Conservation (phyloP, 2,888 invertebrate genomes). For the Leptothorax acervorum region DNA sequence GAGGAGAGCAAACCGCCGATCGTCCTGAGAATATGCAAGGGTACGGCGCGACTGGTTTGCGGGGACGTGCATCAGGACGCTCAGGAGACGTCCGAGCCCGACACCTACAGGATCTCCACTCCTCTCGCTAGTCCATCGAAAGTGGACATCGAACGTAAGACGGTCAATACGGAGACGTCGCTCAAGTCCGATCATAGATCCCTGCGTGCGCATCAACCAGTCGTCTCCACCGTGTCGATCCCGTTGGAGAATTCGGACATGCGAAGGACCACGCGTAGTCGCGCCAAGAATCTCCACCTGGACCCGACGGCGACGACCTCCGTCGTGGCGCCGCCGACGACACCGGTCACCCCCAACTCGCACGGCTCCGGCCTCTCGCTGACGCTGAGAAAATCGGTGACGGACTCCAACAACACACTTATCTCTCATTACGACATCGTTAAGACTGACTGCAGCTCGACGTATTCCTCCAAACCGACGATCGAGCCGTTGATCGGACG, state of each 20-base stretch:
- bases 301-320: constrained; percentile 72
- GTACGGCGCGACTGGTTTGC: constrained; percentile 87
- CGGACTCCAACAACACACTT: constrained; percentile 83
- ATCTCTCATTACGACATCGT: constrained; percentile 84
- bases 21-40: constrained; percentile 95
- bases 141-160: constrained; percentile 76
- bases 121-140: constrained; percentile 77
- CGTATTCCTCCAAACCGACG: constrained; percentile 77
- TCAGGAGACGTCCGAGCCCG: constrained; percentile 75
- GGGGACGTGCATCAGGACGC: constrained; percentile 80
- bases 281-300: constrained; percentile 81
- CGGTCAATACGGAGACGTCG: constrained; percentile 66
- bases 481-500: constrained; percentile 80
- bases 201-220: constrained; percentile 72
- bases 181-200: constrained; percentile 70
- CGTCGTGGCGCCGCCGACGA: constrained; percentile 63
- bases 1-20: constrained; percentile 90
- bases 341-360: constrained; percentile 74
- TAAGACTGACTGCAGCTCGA: constrained; percentile 83
- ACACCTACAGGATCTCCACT: constrained; percentile 81
- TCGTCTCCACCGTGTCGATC: constrained; percentile 80
- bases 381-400: constrained; percentile 83
- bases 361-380: constrained; percentile 80
- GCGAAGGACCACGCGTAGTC: constrained; percentile 83
- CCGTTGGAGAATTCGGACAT: constrained; percentile 82